Conservation (phyloP, 1,140 invertebrate genomes). For the Drosophila willistoni region DNA sequence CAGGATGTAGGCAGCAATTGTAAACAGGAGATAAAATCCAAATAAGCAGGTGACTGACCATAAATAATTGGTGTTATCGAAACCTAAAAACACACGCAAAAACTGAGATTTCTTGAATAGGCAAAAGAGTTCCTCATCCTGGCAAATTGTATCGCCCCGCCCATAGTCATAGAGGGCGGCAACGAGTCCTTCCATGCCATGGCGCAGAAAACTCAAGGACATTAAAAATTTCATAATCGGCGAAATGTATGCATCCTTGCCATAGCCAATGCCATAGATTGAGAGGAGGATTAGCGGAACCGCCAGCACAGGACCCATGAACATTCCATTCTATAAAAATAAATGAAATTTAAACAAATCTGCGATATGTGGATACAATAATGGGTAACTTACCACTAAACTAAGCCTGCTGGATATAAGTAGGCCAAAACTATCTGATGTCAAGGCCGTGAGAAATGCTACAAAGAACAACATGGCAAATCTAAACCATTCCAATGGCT, state of each 20-base stretch:
- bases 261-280: constrained; percentile 89
- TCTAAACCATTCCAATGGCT: constrained; percentile 91
- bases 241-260: constrained; percentile 85
- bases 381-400: constrained; percentile 86
- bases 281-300: constrained; percentile 91
- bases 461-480: constrained; percentile 88
- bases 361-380: not conserved
- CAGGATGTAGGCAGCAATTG: constrained; percentile 67
- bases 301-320: constrained; percentile 89
- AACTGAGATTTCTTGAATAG: constrained; percentile 87
- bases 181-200: constrained; percentile 90
- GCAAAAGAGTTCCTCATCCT: constrained; percentile 87
- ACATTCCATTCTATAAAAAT: constrained; percentile 88
- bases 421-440: constrained; percentile 90
- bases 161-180: constrained; percentile 91
- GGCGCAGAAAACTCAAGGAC: constrained; percentile 92
- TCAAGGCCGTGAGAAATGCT: constrained; percentile 88
- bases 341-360: not conserved
- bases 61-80: constrained; percentile 68
- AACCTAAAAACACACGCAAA: constrained; percentile 72
- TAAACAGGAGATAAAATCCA: constrained; percentile 74
- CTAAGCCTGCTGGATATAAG: constrained; percentile 88
- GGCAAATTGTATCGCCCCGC: constrained; percentile 87
- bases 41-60: constrained; percentile 69
- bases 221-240: constrained; percentile 89